Evolutionary conservation across 1,140 invertebrate genomes (phyloP), one percentile per base, ranked within the genome.

Genomic region (Manduca sexta): DNA sequence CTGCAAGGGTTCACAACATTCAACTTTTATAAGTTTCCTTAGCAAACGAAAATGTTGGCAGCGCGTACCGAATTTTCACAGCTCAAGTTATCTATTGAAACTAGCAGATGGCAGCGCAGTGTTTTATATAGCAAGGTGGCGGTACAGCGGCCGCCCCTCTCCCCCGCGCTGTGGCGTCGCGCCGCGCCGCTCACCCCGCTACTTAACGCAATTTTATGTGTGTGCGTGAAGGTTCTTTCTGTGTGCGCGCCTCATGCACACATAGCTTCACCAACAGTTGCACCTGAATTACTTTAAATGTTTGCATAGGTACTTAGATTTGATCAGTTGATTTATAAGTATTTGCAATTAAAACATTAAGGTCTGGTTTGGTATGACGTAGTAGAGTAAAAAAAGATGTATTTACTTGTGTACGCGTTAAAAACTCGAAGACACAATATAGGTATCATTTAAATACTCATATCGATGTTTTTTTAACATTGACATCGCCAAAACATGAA

Each of bases 11-110:
- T 59, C 59, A 80, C 78, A 76, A 79, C 74, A 79, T 82, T 77
- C 64, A 75, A 60, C 56, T 74, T 67, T 64, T 63, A 60, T 49
- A 67, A 60, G 51, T 60, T 46, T 60, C 53, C 47, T 52, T 62
- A 67, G 73, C 60, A 69, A 60, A 58, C 53, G 58, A 60, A 70
- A 69, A 73, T 80, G 77, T 80, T 81, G 72, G 75, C 65, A 80
- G 69, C 75, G 69, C 72, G 81, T 60, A 74, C 68, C 63, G 68
- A 69, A 60, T 76, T 73, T 73, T 70, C 69, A 74, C 71, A 69
- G 67, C 55, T 73, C 77, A 75, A 80, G 77, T 84, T 84, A 78
- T 74, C 70, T 75, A 82, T 84, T 81, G 75, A 81, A 84, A 83
- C 77, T 75, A 77, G 76, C 76, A 85, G 82, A 85, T 83, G 82